phyloP scores from a whole-genome alignment of 92 coral and sea anemone genomes.

The Plumapathes pennacea region DNA sequence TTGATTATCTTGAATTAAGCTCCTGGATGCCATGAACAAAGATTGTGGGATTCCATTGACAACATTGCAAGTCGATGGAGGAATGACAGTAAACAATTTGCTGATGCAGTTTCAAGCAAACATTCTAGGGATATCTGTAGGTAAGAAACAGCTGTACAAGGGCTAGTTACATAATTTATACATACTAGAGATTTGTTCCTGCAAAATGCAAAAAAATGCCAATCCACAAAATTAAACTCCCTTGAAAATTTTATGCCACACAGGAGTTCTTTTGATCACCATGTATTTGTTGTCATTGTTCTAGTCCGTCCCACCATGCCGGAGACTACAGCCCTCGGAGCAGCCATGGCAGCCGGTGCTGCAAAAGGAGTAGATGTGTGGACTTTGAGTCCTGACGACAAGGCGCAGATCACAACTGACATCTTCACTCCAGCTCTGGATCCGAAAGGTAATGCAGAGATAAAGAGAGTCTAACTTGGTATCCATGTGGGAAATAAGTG shows the following conservation, averaged over 20 bases:
- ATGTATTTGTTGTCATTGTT: background rate
- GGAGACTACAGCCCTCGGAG: conserved; percentile 98
- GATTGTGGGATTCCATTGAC: conserved; percentile 96
- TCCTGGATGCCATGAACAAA: conserved; percentile 97
- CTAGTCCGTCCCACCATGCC: conserved; percentile 99
- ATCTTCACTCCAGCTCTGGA: conserved; percentile 79
- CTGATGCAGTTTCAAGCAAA: conserved; percentile 98
- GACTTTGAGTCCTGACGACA: conserved; percentile 82
- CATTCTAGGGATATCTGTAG: conserved; percentile 92
- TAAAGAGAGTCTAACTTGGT: too few relatives aligned
- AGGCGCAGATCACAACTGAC: conserved; percentile 79
- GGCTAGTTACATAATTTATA: too few relatives aligned
- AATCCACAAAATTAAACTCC: too few relatives aligned
- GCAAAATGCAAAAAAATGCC: too few relatives aligned
- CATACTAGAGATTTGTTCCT: too few relatives aligned
- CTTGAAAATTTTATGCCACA: too few relatives aligned
- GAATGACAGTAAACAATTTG: conserved; percentile 90
- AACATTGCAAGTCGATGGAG: conserved; percentile 94
- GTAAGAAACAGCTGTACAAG: too few relatives aligned
- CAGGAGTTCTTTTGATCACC: too few relatives aligned
- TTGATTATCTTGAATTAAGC: conserved; percentile 31
- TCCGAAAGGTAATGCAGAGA: conserved; percentile 70
- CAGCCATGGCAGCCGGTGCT: conserved; percentile 98
- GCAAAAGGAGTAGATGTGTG: conserved; percentile 94
- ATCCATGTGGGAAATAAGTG: too few relatives aligned